Evolutionary conservation across 2,888 invertebrate species (phyloP), one percentile per base, ranked within the genome.

Genomic region (Nemoura dubitans): DNA sequence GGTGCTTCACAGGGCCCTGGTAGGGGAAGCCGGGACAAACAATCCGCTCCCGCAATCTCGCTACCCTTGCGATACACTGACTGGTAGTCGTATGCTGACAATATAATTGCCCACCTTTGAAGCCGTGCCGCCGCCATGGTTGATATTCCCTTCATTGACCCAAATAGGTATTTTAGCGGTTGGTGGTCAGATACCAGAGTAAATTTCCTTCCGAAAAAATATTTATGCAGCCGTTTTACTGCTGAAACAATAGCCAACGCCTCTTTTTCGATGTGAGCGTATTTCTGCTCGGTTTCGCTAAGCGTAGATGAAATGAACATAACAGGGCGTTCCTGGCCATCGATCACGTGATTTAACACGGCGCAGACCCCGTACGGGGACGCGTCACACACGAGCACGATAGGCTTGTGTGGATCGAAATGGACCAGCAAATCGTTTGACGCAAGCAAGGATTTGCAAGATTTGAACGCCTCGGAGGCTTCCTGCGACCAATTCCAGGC

Each of bases 241-340:
- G 77, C 77, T 25, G 26, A 7, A 6, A 77, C 26, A 5, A 77
- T n/a, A 25, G 77, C 77, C 77, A 77, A 25, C 6, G 77, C 77
- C 16, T 77, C 77, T n/a, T n/a, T n/a, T 16, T 76, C 21, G 1
- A 82, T 77, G 16, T 85, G 85, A 1, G 76, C 43, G 26, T 85
- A 85, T 10, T 29, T 29, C 77, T 76, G 59, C 16, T 43, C 85
- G 25, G 85, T 25, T 43, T n/a, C 1, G 27, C n/a, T 76, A 14
- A 85, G n/a, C 10, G 6, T 82, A 16, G 59, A 27, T 3, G 43
- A 85, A 10, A 59, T 59, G 59, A 85, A 85, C 59, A 76, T 29
- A 59, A 85, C 85, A 26, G 85, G 85, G 1, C 29, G 7, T 29
- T 83, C 81, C 25, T 76, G 59, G 80, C 16, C 85, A 14, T 85